These are phyloP conservation scores for Phataginus tetradactyla DNA, from an alignment of 2,797 vertebrate genomes.

Conservation along the genomic window DNA sequence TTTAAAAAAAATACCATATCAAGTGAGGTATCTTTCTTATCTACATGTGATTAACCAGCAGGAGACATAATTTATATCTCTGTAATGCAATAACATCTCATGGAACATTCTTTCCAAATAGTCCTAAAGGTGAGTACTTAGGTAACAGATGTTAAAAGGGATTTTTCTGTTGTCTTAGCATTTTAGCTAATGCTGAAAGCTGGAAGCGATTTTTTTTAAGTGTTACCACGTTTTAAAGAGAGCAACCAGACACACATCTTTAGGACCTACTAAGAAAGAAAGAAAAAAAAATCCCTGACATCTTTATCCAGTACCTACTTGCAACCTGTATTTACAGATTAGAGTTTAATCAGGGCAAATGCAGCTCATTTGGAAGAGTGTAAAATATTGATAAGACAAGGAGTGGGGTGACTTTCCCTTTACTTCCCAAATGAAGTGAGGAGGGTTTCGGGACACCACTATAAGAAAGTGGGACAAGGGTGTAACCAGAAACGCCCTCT, in stretches of 20 bases:
- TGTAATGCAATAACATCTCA: neutral
- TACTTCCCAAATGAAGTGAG: neutral
- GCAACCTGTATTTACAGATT: neutral
- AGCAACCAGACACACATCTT: neutral
- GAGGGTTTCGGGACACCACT: neutral
- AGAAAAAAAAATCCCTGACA: neutral
- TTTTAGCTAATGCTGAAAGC: neutral
- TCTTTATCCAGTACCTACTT: neutral
- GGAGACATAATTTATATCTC: neutral
- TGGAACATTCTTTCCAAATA: neutral
- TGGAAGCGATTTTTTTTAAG: neutral
- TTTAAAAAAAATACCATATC: neutral
- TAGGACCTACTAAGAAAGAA: neutral
- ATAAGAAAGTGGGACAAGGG: fast-evolving
- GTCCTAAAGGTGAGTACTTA: neutral
- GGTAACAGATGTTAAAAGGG: neutral
- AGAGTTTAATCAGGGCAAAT: neutral
- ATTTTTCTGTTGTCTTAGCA: neutral
- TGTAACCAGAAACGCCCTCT: neutral
- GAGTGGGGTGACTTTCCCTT: neutral
- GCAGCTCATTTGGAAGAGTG: neutral
- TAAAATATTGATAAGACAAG: neutral
- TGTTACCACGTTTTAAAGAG: neutral
- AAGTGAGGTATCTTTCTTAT: neutral
- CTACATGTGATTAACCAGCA: neutral